phyloP scores from a whole-genome alignment of 2,113 vertebrate genomes.

The Lasiurus cinereus region DNA sequence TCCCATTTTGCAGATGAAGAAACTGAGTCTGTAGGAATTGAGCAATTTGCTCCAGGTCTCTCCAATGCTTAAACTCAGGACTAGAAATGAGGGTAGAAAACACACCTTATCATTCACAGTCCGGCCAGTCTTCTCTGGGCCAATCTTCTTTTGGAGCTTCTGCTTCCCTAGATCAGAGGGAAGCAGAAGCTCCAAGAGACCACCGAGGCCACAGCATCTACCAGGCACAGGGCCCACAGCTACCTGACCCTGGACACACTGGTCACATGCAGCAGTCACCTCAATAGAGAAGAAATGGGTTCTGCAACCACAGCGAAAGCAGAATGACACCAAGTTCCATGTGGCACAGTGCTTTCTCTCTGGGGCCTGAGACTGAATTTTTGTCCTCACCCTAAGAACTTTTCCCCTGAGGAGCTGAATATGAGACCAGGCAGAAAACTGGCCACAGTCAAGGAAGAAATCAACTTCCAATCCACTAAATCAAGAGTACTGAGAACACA shows the following conservation, averaged over 20 bases:
- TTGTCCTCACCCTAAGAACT: not conserved
- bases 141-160: not conserved
- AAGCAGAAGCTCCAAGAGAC: not conserved
- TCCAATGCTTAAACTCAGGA: not conserved
- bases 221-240: not conserved
- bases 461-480: not conserved
- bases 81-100: not conserved
- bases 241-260: fast-evolving
- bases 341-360: not conserved
- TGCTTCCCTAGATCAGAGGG: not conserved
- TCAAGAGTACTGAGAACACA: not conserved
- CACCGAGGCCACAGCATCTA: not conserved
- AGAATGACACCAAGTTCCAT: not conserved
- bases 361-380: no score
- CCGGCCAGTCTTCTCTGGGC: not conserved
- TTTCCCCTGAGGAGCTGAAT: not conserved
- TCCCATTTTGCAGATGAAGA: not conserved
- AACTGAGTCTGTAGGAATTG: not conserved
- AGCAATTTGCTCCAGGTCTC: not conserved
- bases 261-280: fast-evolving
- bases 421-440: not conserved
- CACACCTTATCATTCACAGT: not conserved
- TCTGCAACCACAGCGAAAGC: not conserved
- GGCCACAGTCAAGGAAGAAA: not conserved
- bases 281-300: not conserved